A percentile compares a stretch with the other conserved stretches of the same genome.
Conservation (phyloP, 2,888 invertebrate species). For the Chouioia cunea region DNA sequence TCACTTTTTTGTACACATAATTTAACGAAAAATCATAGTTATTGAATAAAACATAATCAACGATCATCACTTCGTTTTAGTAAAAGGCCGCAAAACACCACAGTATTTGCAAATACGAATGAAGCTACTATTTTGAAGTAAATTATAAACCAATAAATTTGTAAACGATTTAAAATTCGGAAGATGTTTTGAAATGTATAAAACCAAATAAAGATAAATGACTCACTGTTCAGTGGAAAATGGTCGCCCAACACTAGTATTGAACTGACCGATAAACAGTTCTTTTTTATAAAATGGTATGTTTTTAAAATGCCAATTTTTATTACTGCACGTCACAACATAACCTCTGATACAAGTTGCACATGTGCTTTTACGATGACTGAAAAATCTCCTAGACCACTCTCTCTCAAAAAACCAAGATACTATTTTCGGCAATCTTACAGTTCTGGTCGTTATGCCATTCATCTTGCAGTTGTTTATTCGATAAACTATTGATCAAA, state of each 20-base stretch:
- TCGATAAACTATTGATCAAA: slow-evolving; percentile 47
- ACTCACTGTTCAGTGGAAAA: slow-evolving; percentile 43
- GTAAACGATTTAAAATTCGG: too few species aligned
- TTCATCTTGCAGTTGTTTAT: slow-evolving; percentile 41
- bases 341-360: slow-evolving; percentile 36
- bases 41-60: neutral
- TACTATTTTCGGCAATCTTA: neutral
- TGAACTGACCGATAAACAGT: neutral
- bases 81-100: too few species aligned
- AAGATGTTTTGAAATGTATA: too few species aligned
- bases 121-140: too few species aligned
- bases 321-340: slow-evolving; percentile 20
- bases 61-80: neutral
- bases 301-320: slow-evolving; percentile 10
- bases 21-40: too few species aligned
- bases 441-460: slow-evolving; percentile 21
- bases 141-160: too few species aligned
- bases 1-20: slow-evolving; percentile 10
- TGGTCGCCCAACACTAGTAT: neutral
- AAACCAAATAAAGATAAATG: slow-evolving; percentile 16
- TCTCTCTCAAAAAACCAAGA: neutral
- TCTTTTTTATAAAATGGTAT: neutral
- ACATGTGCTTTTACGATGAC: slow-evolving; percentile 4
- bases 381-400: neutral
- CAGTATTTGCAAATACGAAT: too few species aligned